These are phyloP conservation scores for Chinchilla lanigera DNA, from an alignment of 2,113 vertebrate species.

Conservation along the genomic window DNA sequence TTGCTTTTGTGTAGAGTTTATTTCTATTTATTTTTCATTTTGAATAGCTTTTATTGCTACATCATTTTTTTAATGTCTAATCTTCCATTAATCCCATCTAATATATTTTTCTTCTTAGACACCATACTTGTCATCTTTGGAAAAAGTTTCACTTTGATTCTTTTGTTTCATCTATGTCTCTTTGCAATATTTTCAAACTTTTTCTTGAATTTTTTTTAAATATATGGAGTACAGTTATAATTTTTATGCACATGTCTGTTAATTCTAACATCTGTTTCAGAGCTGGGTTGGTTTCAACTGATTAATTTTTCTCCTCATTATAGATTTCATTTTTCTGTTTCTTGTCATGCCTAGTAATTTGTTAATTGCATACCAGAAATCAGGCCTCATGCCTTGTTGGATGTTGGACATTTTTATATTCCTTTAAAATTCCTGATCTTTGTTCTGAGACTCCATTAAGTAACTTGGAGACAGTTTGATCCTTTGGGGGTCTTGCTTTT, in stretches of 20 bases:
- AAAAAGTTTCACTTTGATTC: constrained; percentile 13
- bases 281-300: constrained; percentile 7
- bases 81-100: constrained; percentile 14
- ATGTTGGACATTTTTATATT: constrained; percentile 6
- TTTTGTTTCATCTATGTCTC: background rate
- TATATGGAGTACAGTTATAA: background rate
- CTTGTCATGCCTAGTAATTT: constrained; percentile 42
- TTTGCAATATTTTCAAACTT: constrained; percentile 16
- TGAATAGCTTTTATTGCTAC: background rate
- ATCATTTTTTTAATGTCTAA: background rate
- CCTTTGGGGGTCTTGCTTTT: constrained; percentile 44
- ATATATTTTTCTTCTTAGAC: constrained; percentile 35
- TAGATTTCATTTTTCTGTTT: constrained; percentile 45
- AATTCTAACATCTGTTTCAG: constrained; percentile 52
- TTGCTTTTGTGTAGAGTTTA: background rate
- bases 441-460: constrained; percentile 55
- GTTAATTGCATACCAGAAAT: constrained; percentile 45
- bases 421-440: constrained; percentile 53
- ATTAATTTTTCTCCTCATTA: constrained; percentile 63
- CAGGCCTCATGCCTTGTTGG: constrained; percentile 25
- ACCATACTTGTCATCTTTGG: background rate
- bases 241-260: constrained; percentile 27
- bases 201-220: constrained; percentile 12
- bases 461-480: constrained; percentile 54
- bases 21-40: background rate